Conservation (phyloP, 2,888 invertebrate genomes). For the Sepiola atlantica region DNA sequence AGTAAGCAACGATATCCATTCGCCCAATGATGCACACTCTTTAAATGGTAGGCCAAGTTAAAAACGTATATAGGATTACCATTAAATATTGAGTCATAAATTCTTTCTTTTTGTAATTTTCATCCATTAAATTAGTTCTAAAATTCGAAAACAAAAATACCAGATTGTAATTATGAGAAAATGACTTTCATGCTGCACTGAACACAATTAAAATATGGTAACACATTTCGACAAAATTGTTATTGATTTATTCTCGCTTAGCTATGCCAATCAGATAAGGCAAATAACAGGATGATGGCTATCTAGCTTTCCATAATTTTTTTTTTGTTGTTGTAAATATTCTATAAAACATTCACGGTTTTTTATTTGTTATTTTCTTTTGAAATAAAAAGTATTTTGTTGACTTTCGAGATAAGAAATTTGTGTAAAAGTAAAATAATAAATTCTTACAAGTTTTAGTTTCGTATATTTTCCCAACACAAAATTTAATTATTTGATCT, state of each 20-base stretch:
- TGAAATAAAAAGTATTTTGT: not conserved
- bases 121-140: not conserved
- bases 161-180: not conserved
- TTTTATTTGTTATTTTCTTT: too few relatives aligned
- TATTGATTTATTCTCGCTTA: not conserved
- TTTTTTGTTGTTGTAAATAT: not conserved
- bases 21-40: too few relatives aligned
- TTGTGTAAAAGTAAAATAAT: not conserved
- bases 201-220: not conserved
- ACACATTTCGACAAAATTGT: not conserved
- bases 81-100: not conserved
- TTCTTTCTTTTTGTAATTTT: not conserved
- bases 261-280: not conserved
- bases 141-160: not conserved
- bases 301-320: not conserved
- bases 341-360: not conserved
- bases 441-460: not conserved
- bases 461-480: not conserved
- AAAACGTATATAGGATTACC: not conserved
- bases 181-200: not conserved
- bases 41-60: not conserved
- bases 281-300: not conserved
- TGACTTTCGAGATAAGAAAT: not conserved
- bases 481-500: not conserved
- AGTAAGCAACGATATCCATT: too few relatives aligned